These are phyloP conservation scores for Eulithis testata DNA, from an alignment of 2,888 invertebrate genomes.

Conservation along the genomic window DNA sequence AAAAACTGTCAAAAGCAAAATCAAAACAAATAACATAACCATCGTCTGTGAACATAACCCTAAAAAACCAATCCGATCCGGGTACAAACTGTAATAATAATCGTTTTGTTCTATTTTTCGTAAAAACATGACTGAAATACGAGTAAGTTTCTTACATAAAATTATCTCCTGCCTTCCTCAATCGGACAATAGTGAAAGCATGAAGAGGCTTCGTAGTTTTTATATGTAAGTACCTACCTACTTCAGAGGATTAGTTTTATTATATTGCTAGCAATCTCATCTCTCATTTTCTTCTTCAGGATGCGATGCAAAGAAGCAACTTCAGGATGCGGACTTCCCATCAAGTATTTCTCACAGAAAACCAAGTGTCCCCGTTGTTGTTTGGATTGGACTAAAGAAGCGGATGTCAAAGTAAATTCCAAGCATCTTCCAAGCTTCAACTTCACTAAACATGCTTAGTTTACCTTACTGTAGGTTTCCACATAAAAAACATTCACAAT, in stretches of 20 bases:
- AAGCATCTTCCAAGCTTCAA: too few relatives aligned
- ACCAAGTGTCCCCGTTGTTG: constrained; percentile 68
- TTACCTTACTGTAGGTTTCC: too few relatives aligned
- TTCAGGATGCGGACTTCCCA: constrained; percentile 63
- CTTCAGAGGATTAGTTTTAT: too few relatives aligned
- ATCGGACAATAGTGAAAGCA: constrained; percentile 44
- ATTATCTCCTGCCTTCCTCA: constrained; percentile 54
- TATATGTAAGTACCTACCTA: constrained; percentile 64
- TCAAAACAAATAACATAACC: too few relatives aligned
- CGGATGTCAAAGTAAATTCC: constrained; percentile 57
- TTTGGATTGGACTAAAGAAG: constrained; percentile 63
- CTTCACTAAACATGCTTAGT: too few relatives aligned
- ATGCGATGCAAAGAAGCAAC: constrained; percentile 67
- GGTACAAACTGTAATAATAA: too few relatives aligned
- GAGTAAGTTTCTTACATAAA: constrained; percentile 63
- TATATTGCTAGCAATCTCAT: too few relatives aligned
- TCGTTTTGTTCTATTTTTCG: not conserved
- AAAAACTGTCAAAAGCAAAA: too few relatives aligned
- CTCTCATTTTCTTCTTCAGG: constrained; percentile 44
- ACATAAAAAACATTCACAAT: too few relatives aligned
- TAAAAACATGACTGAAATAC: constrained; percentile 63
- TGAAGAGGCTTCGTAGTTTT: constrained; percentile 63
- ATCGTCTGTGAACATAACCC: too few relatives aligned
- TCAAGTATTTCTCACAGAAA: constrained; percentile 64
- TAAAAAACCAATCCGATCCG: too few relatives aligned